Conservation (phyloP, 2,888 invertebrate species). For the Xestia ashworthii region DNA sequence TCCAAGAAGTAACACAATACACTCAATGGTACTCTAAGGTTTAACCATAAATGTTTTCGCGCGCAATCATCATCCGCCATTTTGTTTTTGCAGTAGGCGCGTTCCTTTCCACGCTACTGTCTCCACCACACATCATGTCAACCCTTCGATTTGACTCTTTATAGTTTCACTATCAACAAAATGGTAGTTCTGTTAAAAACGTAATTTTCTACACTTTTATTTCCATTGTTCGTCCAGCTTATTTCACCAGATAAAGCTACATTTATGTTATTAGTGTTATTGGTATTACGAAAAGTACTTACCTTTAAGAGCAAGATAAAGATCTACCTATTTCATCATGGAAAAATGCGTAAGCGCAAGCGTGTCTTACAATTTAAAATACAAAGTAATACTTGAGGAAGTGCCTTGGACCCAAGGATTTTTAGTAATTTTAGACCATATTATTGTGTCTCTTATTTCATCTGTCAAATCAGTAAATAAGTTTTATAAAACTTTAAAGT, state of each 20-base stretch:
- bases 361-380: constrained; percentile 30
- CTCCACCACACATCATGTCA: no score
- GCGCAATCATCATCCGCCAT: no score
- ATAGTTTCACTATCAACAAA: neutral
- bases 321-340: constrained; percentile 51
- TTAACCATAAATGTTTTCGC: no score
- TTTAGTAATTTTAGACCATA: constrained; percentile 24
- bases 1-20: no score
- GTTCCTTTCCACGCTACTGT: no score
- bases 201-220: neutral
- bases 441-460: constrained; percentile 17
- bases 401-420: constrained; percentile 55
- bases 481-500: neutral
- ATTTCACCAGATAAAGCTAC: neutral
- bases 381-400: constrained; percentile 41
- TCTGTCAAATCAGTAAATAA: constrained; percentile 6
- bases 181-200: neutral
- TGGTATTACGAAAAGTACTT: constrained; percentile 10
- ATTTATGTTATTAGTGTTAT: constrained; percentile 16
- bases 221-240: neutral
- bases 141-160: neutral
- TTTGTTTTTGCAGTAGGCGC: no score
- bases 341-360: constrained; percentile 41
- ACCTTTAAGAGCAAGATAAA: constrained; percentile 32
- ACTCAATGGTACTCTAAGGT: no score